Percentiles rank a stretch among this genome's conserved stretches.
phyloP scores from a whole-genome alignment of 1,140 invertebrate genomes.

The Trichomalopsis sarcophagae region DNA sequence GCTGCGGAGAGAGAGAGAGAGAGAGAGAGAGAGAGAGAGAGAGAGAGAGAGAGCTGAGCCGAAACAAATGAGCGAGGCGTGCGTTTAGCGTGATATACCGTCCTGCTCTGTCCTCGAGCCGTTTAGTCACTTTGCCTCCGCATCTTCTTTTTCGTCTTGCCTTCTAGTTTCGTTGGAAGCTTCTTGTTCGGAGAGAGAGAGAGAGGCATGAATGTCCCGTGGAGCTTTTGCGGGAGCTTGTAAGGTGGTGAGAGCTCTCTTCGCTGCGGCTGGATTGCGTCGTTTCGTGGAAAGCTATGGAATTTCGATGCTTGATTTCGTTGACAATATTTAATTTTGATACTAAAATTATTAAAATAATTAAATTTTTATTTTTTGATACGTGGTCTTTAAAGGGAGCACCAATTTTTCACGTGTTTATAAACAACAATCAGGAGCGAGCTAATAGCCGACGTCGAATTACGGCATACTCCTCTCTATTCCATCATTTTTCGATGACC shows the following conservation, averaged over 20 bases:
- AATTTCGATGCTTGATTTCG: no score
- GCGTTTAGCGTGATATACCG: slow-evolving; percentile 64
- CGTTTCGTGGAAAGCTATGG: background rate
- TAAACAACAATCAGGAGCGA: no score
- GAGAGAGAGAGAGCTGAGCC: slow-evolving; percentile 47
- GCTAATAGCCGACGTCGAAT: no score
- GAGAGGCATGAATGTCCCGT: background rate
- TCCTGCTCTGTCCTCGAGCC: slow-evolving; percentile 63
- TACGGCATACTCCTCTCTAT: no score
- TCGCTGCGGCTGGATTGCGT: background rate
- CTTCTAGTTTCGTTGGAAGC: background rate
- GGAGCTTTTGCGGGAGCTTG: background rate
- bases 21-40: slow-evolving; percentile 18
- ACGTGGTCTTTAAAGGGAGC: no score
- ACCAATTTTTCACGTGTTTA: no score
- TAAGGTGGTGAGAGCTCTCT: background rate
- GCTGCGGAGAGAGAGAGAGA: background rate
- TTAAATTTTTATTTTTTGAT: no score
- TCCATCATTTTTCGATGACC: background rate
- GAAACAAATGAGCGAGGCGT: slow-evolving; percentile 37
- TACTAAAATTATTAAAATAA: no score
- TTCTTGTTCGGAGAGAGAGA: background rate
- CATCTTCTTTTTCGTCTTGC: background rate
- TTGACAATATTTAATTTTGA: no score
- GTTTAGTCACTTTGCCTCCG: slow-evolving; percentile 57